These are phyloP conservation scores for Phocoena phocoena DNA, from an alignment of 2,113 vertebrate species.

Conservation along the genomic window DNA sequence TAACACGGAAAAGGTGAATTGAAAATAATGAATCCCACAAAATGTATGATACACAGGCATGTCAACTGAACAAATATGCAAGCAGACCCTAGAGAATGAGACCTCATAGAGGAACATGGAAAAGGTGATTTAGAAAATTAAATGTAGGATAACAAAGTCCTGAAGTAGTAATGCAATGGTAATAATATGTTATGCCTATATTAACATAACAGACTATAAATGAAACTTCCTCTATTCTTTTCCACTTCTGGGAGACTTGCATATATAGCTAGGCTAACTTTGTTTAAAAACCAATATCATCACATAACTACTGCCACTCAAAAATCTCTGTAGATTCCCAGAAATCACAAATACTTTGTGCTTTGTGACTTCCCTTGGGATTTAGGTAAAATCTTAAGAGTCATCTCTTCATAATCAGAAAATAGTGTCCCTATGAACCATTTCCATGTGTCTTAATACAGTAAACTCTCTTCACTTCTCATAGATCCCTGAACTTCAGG, in stretches of 20 bases:
- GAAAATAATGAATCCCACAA: background rate
- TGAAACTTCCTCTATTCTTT: background rate
- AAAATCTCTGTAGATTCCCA: background rate
- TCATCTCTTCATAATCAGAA: background rate
- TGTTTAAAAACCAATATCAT: background rate
- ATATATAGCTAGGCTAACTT: background rate
- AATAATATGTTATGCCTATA: background rate
- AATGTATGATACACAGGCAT: background rate
- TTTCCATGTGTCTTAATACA: background rate
- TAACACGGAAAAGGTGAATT: background rate
- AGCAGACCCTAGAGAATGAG: background rate
- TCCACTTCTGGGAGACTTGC: background rate
- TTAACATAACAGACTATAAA: background rate
- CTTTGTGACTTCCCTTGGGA: background rate
- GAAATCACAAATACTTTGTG: background rate
- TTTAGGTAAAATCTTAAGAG: background rate
- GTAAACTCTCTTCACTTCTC: background rate
- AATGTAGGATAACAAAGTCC: background rate
- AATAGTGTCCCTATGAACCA: background rate
- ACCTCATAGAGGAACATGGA: background rate
- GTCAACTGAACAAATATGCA: background rate
- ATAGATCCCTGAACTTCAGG: background rate
- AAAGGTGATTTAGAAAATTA: constrained; percentile 70
- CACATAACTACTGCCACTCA: background rate
- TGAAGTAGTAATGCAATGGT: background rate